Base-by-base conservation (phyloP, 2,888 invertebrate species). In the Agonopterix arenella region DNA sequence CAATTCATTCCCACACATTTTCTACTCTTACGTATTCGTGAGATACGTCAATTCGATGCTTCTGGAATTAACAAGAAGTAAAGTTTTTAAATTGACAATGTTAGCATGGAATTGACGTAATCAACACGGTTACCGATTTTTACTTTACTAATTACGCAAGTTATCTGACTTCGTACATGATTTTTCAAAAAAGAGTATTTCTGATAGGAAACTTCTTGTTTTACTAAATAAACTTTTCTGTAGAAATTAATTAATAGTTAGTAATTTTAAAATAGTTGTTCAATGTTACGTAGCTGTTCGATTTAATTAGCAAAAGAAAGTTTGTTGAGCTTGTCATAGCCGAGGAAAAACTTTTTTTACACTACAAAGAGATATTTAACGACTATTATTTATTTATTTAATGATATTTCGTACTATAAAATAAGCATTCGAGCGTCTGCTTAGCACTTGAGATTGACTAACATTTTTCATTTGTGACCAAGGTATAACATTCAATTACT, bases 21-120 rank as follows among this genome's bases (percentile, higher is more conserved):
- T 61, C 66, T 68, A 68, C 64, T 58, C 52, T 60, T 59, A 59
- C 61, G 72, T 76, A 72, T 66, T 66, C 66, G 69, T 70, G 76
- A 59, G 60, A 76, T 59, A 73, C 65, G 76, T 77, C 78, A 76
- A 79, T 78, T 64, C 69, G 56, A 60, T 70, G 62, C 62, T 40
- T 28, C 5, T n/a, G 40, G 40, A n/a, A 40, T 40, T 40, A 40
- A 52, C 51, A 55, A 42, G 11, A 11, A 45, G 44, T 8, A 45
- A 45, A 11, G 11, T 10, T 49, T 50, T 53, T 52, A 69, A 74
- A 68, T 71, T 75, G 70, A 75, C 74, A 60, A 52, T 58, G 57
- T 49, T 52, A 46, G 59, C 62, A 69, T 55, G 58, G 65, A 70
- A 73, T 74, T 70, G 72, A 73, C 72, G 66, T 66, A 65, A 54